phyloP scores from a whole-genome alignment of 2,113 vertebrate genomes.

The Spea multiplicata region DNA sequence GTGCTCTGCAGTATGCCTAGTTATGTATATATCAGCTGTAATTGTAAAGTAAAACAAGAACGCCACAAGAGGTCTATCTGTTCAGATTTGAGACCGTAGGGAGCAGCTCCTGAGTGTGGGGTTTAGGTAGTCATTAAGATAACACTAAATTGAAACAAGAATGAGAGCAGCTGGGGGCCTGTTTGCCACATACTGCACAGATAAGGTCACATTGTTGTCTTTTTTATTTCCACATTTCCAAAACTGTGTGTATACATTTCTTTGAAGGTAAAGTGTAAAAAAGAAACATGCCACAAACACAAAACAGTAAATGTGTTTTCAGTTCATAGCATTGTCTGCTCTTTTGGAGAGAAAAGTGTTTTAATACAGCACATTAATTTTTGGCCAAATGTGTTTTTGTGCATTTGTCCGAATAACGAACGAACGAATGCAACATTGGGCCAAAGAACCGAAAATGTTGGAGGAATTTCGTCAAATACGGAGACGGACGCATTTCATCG shows the following conservation, averaged over 20 bases:
- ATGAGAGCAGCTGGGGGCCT: constrained; percentile 39
- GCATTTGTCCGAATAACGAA: no score
- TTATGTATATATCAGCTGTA: constrained; percentile 2
- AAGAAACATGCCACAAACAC: not conserved
- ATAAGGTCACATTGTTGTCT: constrained; percentile 27
- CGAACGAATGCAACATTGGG: no score
- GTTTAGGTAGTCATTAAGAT: constrained; percentile 39
- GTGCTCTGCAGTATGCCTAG: not conserved
- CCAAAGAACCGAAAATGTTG: no score
- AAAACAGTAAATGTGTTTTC: no score
- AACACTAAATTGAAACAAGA: constrained; percentile 39
- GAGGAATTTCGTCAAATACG: no score
- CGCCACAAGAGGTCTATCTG: constrained; percentile 20
- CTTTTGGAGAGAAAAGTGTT: no score
- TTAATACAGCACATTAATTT: no score
- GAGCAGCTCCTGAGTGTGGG: constrained; percentile 16
- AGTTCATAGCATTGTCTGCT: no score
- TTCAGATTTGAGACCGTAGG: constrained; percentile 34
- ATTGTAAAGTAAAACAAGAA: constrained; percentile 12
- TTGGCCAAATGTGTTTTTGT: no score
- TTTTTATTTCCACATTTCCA: not conserved
- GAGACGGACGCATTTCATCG: no score
- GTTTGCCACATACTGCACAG: constrained; percentile 39
- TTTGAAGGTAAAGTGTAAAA: not conserved
- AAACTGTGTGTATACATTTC: not conserved